A percentile compares a stretch with the other conserved stretches of the same genome.
Evolutionary conservation across 2,797 vertebrate species (phyloP).

Genomic region (Cebuella pygmaea): DNA sequence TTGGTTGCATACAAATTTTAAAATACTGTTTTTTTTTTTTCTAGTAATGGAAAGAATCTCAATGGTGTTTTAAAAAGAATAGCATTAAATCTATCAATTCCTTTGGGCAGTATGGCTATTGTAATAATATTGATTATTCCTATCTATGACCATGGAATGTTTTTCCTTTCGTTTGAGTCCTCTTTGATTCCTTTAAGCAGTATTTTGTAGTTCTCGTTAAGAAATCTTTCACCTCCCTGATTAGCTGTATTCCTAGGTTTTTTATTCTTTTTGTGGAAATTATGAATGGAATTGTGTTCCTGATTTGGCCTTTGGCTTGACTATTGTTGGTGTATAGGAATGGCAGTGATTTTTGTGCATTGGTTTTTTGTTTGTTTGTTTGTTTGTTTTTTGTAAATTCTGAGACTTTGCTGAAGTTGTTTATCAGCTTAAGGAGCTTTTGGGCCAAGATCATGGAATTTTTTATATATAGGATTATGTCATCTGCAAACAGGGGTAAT

Average conservation of each 20-base stretch:
- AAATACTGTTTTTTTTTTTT: neutral
- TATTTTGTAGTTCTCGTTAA: neutral
- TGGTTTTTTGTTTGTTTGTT: neutral
- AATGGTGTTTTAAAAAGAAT: neutral
- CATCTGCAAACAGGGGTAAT: neutral
- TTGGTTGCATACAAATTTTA: neutral
- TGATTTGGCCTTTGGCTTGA: neutral
- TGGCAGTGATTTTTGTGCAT: neutral
- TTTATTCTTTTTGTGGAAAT: neutral
- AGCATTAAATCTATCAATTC: neutral
- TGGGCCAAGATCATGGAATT: neutral
- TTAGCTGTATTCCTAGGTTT: neutral
- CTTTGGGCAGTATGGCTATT: neutral
- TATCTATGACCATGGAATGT: neutral
- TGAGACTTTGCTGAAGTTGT: neutral
- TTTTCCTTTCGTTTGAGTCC: neutral
- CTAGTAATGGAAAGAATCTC: neutral
- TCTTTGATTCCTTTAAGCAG: neutral
- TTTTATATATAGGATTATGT: neutral
- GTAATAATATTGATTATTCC: neutral
- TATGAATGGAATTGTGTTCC: neutral
- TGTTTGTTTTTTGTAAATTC: neutral
- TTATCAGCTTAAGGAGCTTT: neutral
- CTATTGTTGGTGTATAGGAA: neutral
- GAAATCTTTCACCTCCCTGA: neutral